Percentiles rank a stretch among this genome's conserved stretches.
These are phyloP conservation scores for Hyppa rectilinea DNA, from an alignment of 2,888 invertebrate species.

Conservation along the genomic window DNA sequence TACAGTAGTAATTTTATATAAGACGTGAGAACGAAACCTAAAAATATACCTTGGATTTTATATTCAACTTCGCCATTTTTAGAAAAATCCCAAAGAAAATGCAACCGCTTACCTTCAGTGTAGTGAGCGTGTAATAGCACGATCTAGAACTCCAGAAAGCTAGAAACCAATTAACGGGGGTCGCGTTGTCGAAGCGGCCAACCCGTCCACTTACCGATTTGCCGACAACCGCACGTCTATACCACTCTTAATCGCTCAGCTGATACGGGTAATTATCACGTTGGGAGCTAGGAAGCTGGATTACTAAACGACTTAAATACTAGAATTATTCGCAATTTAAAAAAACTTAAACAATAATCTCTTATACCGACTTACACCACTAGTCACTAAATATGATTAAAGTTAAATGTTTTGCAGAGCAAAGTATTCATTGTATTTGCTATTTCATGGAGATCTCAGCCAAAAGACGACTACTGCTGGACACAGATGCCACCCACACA, in stretches of 20 bases:
- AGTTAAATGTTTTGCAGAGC: too few species aligned
- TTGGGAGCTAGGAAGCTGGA: conserved; percentile 52
- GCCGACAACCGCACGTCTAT: conserved; percentile 68
- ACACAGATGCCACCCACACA: neutral
- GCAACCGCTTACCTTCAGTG: neutral
- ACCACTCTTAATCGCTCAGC: conserved; percentile 50
- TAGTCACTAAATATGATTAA: neutral
- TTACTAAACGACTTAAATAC: neutral
- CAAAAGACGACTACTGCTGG: too few species aligned
- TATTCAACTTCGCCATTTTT: neutral
- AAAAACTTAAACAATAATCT: too few species aligned
- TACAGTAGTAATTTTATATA: too few species aligned
- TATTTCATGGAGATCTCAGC: neutral
- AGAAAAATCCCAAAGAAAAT: neutral
- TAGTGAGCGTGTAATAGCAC: conserved; percentile 42
- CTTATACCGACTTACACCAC: neutral
- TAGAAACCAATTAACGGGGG: conserved; percentile 73
- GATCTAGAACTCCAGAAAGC: conserved; percentile 60
- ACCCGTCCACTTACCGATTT: conserved; percentile 79
- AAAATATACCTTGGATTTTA: neutral
- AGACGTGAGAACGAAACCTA: neutral
- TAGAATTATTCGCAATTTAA: too few species aligned
- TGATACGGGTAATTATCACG: conserved; percentile 68
- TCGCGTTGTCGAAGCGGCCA: conserved; percentile 71
- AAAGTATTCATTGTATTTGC: too few species aligned